Evolutionary conservation across 2,888 invertebrate species (phyloP), one percentile per base, ranked within the genome.

Genomic region (Cynaeus angustus): DNA sequence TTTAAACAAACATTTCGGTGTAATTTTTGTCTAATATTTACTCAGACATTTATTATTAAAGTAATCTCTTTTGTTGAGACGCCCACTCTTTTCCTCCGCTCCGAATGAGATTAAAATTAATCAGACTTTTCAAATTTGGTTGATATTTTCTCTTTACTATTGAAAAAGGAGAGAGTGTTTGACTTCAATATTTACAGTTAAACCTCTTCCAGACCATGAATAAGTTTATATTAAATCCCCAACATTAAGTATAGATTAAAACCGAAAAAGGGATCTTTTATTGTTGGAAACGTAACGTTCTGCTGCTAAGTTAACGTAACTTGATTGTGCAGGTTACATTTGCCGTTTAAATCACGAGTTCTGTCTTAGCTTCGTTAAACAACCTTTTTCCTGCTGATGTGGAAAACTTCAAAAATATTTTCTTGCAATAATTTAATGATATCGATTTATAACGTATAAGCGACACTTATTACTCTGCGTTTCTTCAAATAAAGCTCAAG

Each of bases 401-500:
- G n/a, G n/a, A n/a, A n/a, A n/a, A n/a, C n/a, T 28, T 28, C 1
- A 33, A 33, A 33, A 33, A 33, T 33, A 33, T 33, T 33, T 33
- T 33, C n/a, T 33, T 33, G 21, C 4, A 33, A 33, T 33, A 33
- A 33, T 33, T 33, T 33, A 33, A 2, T 33, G 33, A 33, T 4
- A 33, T 33, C n/a, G 9, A 33, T n/a, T 21, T 21, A 21, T 21
- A 21, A 3, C 2, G 12, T 30, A 7, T 1, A 7, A 37, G 8
- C 12, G n/a, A n/a, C 7, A 13, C 21, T 14, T 33, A 62, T 62
- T 62, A 30, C 62, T 14, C 48, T 62, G 21, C 41, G 48, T 59
- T 59, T 46, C 59, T 21, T 61, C 61, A 61, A 61, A 61, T 62
- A 50, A 50, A 62, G 8, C 50, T 37, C 62, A 13, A 48, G 30